A percentile compares a stretch with the other conserved stretches of the same genome.
Evolutionary conservation across 2,797 vertebrate genomes (phyloP).

Genomic region (Manis crassicaudata): DNA sequence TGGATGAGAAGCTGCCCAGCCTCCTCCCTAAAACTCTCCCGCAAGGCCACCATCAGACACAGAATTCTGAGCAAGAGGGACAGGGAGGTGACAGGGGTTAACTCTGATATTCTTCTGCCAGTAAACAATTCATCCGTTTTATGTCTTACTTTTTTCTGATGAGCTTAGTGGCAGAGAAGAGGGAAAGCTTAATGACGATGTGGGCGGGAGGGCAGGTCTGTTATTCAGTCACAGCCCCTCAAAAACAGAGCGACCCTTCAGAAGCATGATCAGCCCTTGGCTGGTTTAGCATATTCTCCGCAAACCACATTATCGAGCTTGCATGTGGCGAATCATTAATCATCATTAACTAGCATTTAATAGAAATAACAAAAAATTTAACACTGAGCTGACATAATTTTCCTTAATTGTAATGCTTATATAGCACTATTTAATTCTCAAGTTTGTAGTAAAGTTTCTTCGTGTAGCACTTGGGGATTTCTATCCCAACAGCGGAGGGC

Average conservation of each 20-base stretch:
- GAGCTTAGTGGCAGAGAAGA: not conserved
- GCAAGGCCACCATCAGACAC: not conserved
- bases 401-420: not conserved
- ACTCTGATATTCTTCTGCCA: conserved; percentile 43
- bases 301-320: not conserved
- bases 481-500: accelerated
- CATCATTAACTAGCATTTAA: conserved; percentile 40
- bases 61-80: not conserved
- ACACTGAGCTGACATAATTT: not conserved
- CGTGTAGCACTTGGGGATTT: not conserved
- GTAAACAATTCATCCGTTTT: conserved; percentile 62
- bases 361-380: conserved; percentile 37
- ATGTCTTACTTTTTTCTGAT: conserved; percentile 26
- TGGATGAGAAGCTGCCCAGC: not conserved
- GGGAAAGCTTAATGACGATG: conserved; percentile 30
- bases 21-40: not conserved
- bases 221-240: not conserved
- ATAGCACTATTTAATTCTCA: not conserved
- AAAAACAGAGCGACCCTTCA: conserved; percentile 44
- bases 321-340: not conserved
- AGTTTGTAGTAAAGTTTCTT: not conserved
- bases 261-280: not conserved
- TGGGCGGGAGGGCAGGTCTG: conserved; percentile 47
- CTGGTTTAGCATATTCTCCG: not conserved
- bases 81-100: conserved; percentile 19